Evolutionary conservation across 2,113 vertebrate species (phyloP), one percentile per base, ranked within the genome.

Genomic region (Mus spicilegus): DNA sequence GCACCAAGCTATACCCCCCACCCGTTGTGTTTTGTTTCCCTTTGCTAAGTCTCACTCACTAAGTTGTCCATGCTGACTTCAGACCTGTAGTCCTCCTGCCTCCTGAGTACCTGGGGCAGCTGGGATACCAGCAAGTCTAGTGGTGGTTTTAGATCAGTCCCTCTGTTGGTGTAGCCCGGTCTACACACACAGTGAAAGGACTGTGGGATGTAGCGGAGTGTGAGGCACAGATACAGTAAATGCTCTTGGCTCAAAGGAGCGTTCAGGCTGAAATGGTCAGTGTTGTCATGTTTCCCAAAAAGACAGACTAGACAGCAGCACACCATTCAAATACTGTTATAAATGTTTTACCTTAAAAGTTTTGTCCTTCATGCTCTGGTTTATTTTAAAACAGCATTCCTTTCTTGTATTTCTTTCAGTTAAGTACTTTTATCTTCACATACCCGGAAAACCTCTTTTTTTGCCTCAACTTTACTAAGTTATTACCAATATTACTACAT

Each of bases 381-480:
- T 97, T 97, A 97, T 97, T 97, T 97, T 97, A 97, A 94, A 96
- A 28, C 17, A 94, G 36, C 97, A 97, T 86, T 98, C 91, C 36
- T 96, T 97, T 91, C 89, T 46, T 93, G 0, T 86, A 67, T 97
- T 82, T 96, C 69, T 96, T 98, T 97, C 61, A 96, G 87, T 97
- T 97, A 97, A 93, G 95, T 97, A 75, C 72, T 98, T 97, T 95
- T 85, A 61, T 97, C 56, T 95, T 75, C 10, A 30, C 63, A 94
- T 97, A 96, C 56, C 94, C 98, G 39, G 61, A 84, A 75, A 89
- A 69, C 12, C 86, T 75, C 20, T 96, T 30, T 97, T 97, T 98
- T 95, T 97, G 26, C 89, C 75, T 97, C 96, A 85, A 49, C 94
- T 49, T 49, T 49, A 49, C 49, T 49, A 49, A 49, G 49, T 49